These are phyloP conservation scores for Ischnus inquisitorius DNA, from an alignment of 2,888 invertebrate species.

Conservation along the genomic window DNA sequence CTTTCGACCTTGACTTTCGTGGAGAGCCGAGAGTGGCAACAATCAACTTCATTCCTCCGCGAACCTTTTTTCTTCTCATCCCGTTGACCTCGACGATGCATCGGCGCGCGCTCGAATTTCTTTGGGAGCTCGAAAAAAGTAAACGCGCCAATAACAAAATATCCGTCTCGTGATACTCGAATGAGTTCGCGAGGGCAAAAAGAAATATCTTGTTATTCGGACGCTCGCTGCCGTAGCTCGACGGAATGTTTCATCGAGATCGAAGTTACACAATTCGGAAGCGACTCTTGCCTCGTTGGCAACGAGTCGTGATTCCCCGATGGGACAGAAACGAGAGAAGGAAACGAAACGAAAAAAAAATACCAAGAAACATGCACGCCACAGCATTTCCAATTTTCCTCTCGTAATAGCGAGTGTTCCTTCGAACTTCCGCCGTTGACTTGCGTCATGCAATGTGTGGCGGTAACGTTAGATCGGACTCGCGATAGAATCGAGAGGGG, in stretches of 20 bases:
- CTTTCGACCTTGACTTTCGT: constrained; percentile 57
- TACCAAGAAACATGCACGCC: not conserved
- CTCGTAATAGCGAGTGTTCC: not conserved
- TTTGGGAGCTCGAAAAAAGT: not conserved
- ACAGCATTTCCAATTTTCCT: not conserved
- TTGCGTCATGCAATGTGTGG: constrained; percentile 26
- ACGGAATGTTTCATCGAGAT: constrained; percentile 25
- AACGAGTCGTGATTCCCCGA: constrained; percentile 32
- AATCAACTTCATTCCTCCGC: not conserved
- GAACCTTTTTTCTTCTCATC: constrained; percentile 17
- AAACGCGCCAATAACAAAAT: not conserved
- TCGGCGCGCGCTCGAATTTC: constrained; percentile 2
- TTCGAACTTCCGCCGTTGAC: constrained; percentile 15
- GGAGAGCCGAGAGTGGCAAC: not conserved
- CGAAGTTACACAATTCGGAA: constrained; percentile 46
- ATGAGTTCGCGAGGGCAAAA: not conserved
- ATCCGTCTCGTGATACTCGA: not conserved
- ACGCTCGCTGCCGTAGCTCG: constrained; percentile 6
- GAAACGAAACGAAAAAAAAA: constrained; percentile 3
- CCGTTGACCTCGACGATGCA: constrained; percentile 35
- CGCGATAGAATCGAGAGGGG: not conserved
- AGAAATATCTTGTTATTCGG: not conserved
- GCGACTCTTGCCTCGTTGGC: constrained; percentile 19
- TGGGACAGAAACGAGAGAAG: constrained; percentile 13
- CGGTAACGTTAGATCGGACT: not conserved